Evolutionary conservation across 2,888 invertebrate genomes (phyloP).

Genomic region (Luffia ferchaultella): DNA sequence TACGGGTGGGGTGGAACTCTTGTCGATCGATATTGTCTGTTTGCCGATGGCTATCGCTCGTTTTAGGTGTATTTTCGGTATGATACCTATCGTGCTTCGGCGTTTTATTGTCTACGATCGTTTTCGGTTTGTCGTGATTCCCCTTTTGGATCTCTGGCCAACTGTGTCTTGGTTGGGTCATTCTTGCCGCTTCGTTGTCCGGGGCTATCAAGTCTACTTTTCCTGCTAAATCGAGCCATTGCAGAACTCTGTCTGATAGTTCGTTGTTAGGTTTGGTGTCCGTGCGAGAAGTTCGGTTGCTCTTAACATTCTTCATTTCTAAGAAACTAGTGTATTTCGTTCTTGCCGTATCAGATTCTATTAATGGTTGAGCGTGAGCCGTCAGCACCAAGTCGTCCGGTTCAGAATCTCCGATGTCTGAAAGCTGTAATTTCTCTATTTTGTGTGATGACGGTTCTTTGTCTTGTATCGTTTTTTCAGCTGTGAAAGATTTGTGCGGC

Average conservation of each 20-base stretch:
- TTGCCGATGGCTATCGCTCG: background rate
- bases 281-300: constrained; percentile 40
- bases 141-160: constrained; percentile 48
- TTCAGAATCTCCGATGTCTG: constrained; percentile 33
- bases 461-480: constrained; percentile 20
- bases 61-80: constrained; percentile 24
- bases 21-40: constrained; percentile 43
- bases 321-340: constrained; percentile 22
- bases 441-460: constrained; percentile 23
- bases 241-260: constrained; percentile 76
- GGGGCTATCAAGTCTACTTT: constrained; percentile 54
- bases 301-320: constrained; percentile 40
- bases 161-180: constrained; percentile 49
- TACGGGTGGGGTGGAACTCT: constrained; percentile 51
- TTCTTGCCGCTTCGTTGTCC: constrained; percentile 33
- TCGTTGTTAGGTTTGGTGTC: constrained; percentile 44
- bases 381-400: constrained; percentile 36
- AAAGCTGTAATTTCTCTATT: constrained; percentile 38
- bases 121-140: constrained; percentile 41
- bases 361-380: constrained; percentile 33
- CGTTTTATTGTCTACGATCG: constrained; percentile 26
- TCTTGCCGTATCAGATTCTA: constrained; percentile 27
- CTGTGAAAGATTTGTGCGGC: constrained; percentile 13
- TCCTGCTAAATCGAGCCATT: constrained; percentile 82
- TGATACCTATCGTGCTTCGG: constrained; percentile 16